A percentile compares a stretch with the other conserved stretches of the same genome.
These are phyloP conservation scores for Euzetes globulus DNA, from an alignment of 2,888 invertebrate genomes.

Conservation along the genomic window DNA sequence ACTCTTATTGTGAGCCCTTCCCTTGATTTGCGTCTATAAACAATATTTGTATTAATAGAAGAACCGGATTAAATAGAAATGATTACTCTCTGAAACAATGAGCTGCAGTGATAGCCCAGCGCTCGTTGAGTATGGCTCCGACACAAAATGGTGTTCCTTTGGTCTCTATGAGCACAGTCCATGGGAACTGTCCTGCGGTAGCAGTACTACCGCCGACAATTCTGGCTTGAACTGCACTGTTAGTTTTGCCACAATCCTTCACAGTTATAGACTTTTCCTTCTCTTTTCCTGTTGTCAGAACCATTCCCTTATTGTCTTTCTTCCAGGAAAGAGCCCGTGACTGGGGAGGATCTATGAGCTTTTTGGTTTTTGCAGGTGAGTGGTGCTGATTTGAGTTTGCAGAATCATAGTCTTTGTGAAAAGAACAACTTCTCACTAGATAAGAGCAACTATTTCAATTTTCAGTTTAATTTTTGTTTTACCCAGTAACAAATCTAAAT, in stretches of 20 bases:
- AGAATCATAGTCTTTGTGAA: no score
- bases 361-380: no score
- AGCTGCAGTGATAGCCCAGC: constrained; percentile 8
- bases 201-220: neutral
- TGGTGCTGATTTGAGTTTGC: no score
- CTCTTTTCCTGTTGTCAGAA: neutral
- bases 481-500: no score
- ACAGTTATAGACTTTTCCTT: neutral
- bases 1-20: neutral
- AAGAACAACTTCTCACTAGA: no score
- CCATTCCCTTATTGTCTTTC: neutral
- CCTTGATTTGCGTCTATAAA: neutral
- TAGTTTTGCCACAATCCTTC: neutral
- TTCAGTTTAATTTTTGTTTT: no score
- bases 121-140: constrained; percentile 6
- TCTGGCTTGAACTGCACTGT: neutral
- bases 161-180: neutral
- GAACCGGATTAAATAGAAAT: neutral
- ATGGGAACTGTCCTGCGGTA: neutral
- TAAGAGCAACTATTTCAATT: no score
- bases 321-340: neutral
- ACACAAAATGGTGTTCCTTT: neutral
- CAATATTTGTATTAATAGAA: neutral
- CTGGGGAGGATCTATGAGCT: neutral
- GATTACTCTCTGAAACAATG: constrained; percentile 8